Base-by-base conservation (phyloP, 1,140 invertebrate genomes). In the Lycorma delicatula region DNA sequence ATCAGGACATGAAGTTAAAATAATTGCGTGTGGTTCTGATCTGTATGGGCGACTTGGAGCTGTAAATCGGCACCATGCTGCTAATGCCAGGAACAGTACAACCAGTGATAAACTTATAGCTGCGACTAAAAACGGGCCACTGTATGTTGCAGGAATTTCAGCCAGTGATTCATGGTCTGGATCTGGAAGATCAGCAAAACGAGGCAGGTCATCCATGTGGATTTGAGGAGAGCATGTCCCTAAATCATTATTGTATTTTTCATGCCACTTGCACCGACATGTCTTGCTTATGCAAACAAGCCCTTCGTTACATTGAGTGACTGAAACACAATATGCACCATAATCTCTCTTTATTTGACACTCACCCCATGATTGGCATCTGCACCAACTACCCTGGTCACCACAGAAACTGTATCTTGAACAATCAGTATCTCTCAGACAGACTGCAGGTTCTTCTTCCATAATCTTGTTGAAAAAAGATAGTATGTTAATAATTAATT, bases 201-300 rank as follows among this genome's bases (percentile, higher is more conserved):
- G 31, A 20, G 60, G 57, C 6, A 58, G 60, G 9, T 67, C 66
- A 29, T 61, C 60, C 25, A 61, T 56, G 11, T 61, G 38, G 18
- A 18, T 46, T 16, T 38, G 25, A 13, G 54, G 54, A n/a, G 29
- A 28, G 34, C 54, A 56, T 9, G 27, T 26, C 36, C 38, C 44
- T 26, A 25, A 28, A 12, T 12, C 41, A 44, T 44, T 20, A 13
- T 44, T 22, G 41, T 44, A 44, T 11, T 22, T 5, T 18, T 44
- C 41, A 18, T 44, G 41, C 41, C 41, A 44, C 16, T 44, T 22
- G 13, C 41, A 44, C 18, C 41, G 23, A 26, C 20, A 23, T 12
- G 52, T 29, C 23, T 34, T 23, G 20, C 23, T 23, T 11, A 22
- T 23, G 41, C 54, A 56, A 9, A 56, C 38, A 1, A 56, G 54